Evolutionary conservation across 2,797 vertebrate genomes (phyloP), one percentile per base, ranked within the genome.

Genomic region (Argyrosomus regius): DNA sequence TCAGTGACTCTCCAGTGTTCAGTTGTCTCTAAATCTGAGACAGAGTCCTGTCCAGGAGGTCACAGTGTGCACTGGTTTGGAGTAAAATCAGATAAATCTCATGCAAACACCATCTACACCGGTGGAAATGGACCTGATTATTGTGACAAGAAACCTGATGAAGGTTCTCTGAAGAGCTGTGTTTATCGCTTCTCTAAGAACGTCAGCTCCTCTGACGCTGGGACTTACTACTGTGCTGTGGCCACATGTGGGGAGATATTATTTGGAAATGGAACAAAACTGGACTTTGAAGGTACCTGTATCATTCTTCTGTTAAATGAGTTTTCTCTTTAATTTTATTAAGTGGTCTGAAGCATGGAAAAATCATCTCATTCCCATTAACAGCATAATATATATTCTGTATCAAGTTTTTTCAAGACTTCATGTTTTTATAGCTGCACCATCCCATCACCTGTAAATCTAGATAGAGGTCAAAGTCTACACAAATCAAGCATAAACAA

Each of bases 211-310:
- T 68, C 87, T 39, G 88, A 92, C 70, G 48, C 6, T 26, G 90
- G 81, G 43, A 88, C 52, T 45, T 89, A 89, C 8, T 81, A 88
- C 73, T 91, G 91, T 43, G 86, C 89, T 56, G 83, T 93, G 66
- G 84, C 75, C 43, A 11, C 77, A 5, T 92, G 90, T 81, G 90
- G 84, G 8, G 11, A 82, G 28, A 84, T 92, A 6, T n/a, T 92
- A 6, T 89, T 86, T 31, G 89, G 89, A 71, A 66, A 78, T 18
- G 88, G 79, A 72, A 75, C 62, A 0, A 80, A 54, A 41, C 6
- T 88, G 22, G 45, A 84, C 3, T 10, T 75, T 16, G 28, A 81
- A 77, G 87, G 89, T 87, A 68, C 74, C 4, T 45, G 0, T 65
- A 8, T 28, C 0, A 17, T 24, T 46, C 10, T 4, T 64, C 9